A percentile compares a stretch with the other conserved stretches of the same genome.
Evolutionary conservation across 2,113 vertebrate species (phyloP).

Genomic region (Sminthopsis crassicaudata): DNA sequence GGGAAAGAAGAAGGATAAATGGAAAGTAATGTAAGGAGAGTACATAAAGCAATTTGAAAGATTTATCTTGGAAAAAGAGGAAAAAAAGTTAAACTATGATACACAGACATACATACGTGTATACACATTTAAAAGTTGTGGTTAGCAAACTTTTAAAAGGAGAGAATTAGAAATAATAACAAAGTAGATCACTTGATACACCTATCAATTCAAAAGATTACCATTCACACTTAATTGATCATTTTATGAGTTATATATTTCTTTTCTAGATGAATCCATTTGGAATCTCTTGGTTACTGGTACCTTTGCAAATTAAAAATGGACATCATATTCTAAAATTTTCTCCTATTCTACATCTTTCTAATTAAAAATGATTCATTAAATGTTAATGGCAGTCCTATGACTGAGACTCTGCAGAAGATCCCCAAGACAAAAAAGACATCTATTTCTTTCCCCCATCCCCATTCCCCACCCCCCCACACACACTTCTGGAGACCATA

Average conservation of each 20-base stretch:
- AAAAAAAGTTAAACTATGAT: not conserved
- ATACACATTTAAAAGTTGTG: not conserved
- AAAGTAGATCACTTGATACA: not conserved
- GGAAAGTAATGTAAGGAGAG: not conserved
- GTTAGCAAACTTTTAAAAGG: not conserved
- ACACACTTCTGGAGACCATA: no score
- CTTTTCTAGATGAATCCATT: not conserved
- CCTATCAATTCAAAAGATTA: not conserved
- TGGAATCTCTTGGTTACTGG: not conserved
- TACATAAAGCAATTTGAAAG: not conserved
- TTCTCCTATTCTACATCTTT: not conserved
- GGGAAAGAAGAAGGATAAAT: not conserved
- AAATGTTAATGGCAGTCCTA: not conserved
- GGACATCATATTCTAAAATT: not conserved
- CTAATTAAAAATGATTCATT: not conserved
- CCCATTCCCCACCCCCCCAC: no score
- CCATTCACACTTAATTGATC: not conserved
- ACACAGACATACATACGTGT: no score
- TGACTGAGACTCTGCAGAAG: no score
- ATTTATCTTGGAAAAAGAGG: not conserved
- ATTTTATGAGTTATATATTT: not conserved
- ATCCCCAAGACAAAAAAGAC: no score
- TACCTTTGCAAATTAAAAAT: not conserved
- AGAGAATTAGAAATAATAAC: not conserved
- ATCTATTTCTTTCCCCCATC: no score